phyloP scores from a whole-genome alignment of 2,797 vertebrate species.

The Pseudotriccus pelzelni region DNA sequence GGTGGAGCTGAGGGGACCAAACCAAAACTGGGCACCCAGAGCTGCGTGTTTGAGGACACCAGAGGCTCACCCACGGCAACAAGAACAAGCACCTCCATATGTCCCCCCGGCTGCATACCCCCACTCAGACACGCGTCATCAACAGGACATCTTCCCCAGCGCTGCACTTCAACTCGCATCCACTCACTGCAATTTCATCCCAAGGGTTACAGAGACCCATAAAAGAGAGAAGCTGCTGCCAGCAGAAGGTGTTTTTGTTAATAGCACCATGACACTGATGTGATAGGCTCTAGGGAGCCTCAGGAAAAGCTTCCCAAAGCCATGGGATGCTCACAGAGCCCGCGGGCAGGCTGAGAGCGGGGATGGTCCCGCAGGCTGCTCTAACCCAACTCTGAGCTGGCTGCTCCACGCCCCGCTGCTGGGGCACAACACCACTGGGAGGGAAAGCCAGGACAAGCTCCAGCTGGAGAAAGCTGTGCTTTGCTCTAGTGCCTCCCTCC shows the following conservation, averaged over 20 bases:
- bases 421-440: neutral
- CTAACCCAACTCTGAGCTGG: neutral
- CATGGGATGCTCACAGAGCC: rapidly evolving
- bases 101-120: neutral
- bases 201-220: rapidly evolving
- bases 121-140: neutral
- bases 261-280: rapidly evolving
- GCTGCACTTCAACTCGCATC: neutral
- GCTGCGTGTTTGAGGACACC: neutral
- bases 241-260: neutral
- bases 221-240: neutral
- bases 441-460: neutral
- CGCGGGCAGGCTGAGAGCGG: rapidly evolving
- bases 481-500: neutral
- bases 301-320: neutral
- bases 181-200: neutral
- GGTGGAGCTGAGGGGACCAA: neutral
- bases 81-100: slow-evolving; percentile 48
- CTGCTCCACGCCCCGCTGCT: neutral
- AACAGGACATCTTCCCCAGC: neutral
- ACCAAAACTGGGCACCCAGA: neutral
- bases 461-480: neutral
- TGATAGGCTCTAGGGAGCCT: rapidly evolving
- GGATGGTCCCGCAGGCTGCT: neutral
- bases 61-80: slow-evolving; percentile 36